Evolutionary conservation across 2,797 vertebrate genomes (phyloP).

Genomic region (Hippoglossus hippoglossus): DNA sequence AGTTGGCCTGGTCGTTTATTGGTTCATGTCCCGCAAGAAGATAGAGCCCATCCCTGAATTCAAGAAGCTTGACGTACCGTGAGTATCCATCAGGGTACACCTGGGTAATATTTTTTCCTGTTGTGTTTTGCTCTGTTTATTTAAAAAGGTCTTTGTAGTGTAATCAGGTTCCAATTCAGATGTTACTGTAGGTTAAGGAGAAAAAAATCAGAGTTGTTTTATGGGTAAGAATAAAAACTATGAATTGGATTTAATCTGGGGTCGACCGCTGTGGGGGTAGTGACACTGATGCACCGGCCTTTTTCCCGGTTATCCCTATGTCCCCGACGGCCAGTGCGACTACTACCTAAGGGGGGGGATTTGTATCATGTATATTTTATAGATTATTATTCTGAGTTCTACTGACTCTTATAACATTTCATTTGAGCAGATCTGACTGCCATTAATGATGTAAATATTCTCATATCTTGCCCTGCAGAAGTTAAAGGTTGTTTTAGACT

Average conservation of each 20-base stretch:
- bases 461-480: no score
- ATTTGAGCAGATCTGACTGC: no score
- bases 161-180: neutral
- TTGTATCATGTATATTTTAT: no score
- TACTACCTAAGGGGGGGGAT: no score
- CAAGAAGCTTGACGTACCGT: constrained; percentile 87
- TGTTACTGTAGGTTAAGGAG: neutral
- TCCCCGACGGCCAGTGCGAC: no score
- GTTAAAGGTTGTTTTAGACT: no score
- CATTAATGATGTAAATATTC: no score
- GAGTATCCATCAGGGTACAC: constrained; percentile 61
- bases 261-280: no score
- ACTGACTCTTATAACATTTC: no score
- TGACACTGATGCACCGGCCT: no score
- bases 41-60: constrained; percentile 91
- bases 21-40: constrained; percentile 94
- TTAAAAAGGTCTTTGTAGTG: neutral
- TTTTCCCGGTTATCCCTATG: no score
- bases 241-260: neutral
- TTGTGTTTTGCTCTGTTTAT: neutral
- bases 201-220: neutral
- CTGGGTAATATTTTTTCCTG: neutral
- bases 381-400: no score
- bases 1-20: constrained; percentile 89
- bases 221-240: neutral